Evolutionary conservation across 2,113 vertebrate genomes (phyloP).

Genomic region (Eulemur rufifrons): DNA sequence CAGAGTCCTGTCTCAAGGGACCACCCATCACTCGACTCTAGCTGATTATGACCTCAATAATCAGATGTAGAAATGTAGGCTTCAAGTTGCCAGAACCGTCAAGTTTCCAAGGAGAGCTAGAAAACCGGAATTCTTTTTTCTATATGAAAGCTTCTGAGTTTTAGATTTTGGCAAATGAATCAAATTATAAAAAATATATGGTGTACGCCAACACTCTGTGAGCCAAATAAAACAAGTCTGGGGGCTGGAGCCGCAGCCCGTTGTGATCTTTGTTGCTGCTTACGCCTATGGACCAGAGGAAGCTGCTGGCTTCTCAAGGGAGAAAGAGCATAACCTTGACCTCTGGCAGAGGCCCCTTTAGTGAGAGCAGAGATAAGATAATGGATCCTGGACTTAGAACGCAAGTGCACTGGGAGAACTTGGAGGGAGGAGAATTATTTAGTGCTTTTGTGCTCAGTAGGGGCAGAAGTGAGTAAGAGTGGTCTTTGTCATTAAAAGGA

Average conservation of each 20-base stretch:
- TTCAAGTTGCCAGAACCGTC: neutral
- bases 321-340: neutral
- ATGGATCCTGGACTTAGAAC: neutral
- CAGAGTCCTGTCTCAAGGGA: neutral
- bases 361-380: neutral
- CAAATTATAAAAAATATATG: neutral
- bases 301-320: neutral
- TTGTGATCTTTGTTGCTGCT: neutral
- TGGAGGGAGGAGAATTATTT: no score
- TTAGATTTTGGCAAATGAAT: constrained; percentile 24
- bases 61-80: neutral
- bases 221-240: neutral
- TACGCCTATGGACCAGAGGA: neutral
- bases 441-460: no score
- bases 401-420: neutral
- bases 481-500: neutral
- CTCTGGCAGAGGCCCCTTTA: neutral
- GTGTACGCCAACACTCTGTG: neutral
- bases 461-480: no score
- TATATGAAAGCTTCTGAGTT: constrained; percentile 30
- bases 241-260: neutral
- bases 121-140: neutral
- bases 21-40: neutral
- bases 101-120: neutral
- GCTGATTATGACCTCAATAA: neutral